phyloP scores from a whole-genome alignment of 2,888 invertebrate genomes.

The Folsomia manolachei region DNA sequence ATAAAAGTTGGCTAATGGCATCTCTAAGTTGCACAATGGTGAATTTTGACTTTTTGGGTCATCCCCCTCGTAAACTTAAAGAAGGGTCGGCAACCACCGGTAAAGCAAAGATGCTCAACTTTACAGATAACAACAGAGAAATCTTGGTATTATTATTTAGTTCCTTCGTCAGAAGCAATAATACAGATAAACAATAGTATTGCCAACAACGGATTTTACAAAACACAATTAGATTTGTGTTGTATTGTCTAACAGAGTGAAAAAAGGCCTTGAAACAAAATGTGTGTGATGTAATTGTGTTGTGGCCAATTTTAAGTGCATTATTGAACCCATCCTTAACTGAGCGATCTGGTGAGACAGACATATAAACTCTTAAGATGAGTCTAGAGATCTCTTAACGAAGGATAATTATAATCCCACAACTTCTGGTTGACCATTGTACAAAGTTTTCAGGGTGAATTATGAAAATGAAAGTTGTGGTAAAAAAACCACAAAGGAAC shows the following conservation, averaged over 20 bases:
- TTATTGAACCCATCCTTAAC: neutral
- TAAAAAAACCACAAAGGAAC: neutral
- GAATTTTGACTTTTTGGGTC: neutral
- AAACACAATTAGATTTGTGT: neutral
- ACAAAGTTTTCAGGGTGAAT: constrained; percentile 3
- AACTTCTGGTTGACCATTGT: neutral
- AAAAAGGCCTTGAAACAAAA: neutral
- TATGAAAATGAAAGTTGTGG: constrained; percentile 5
- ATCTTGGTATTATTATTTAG: neutral
- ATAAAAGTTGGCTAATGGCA: constrained; percentile 11
- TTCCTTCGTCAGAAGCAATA: neutral
- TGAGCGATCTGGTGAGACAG: neutral
- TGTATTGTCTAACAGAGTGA: neutral
- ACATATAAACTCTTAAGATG: neutral
- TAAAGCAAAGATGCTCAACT: neutral
- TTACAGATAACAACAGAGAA: neutral
- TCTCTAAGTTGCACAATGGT: too few relatives aligned
- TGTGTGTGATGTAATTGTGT: constrained; percentile 4
- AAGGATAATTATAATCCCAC: constrained; percentile 1
- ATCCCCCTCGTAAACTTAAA: constrained; percentile 14
- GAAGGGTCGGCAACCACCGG: too few relatives aligned
- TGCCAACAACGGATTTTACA: neutral
- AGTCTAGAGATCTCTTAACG: neutral
- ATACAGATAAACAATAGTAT: too few relatives aligned
- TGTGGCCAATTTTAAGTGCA: constrained; percentile 7